Conservation (phyloP, 2,113 vertebrate genomes). For the Catharus minimus region DNA sequence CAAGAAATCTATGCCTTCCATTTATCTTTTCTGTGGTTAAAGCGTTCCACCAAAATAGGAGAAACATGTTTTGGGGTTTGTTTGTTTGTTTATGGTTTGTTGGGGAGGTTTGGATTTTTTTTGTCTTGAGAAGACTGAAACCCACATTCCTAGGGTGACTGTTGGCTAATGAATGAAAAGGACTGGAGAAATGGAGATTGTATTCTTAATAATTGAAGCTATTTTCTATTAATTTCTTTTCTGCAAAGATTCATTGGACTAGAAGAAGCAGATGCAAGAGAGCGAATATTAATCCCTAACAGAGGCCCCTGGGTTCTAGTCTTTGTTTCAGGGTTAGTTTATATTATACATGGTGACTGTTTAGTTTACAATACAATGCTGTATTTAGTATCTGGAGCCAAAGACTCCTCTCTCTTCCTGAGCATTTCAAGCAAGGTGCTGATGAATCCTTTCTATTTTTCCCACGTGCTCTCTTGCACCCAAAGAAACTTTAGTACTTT, state of each 20-base stretch:
- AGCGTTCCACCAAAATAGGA: not conserved
- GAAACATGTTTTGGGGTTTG: rapidly evolving
- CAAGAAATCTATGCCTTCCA: not conserved
- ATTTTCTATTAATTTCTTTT: not conserved
- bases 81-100: not conserved
- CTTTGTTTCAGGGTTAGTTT: constrained; percentile 27
- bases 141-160: not conserved
- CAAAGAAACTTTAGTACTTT: not conserved
- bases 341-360: not conserved
- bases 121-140: not conserved
- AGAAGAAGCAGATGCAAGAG: constrained; percentile 1
- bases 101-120: not conserved
- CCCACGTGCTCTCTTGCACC: not conserved
- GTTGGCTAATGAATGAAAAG: not conserved
- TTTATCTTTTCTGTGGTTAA: not conserved
- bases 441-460: not conserved
- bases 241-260: not conserved
- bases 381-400: not conserved
- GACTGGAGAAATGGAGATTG: not conserved
- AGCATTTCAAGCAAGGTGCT: not conserved
- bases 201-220: not conserved
- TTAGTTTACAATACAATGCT: constrained; percentile 8
- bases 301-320: constrained; percentile 8
- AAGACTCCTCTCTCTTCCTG: not conserved
- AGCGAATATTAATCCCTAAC: not conserved